These are phyloP conservation scores for Ormia ochracea DNA, from an alignment of 2,888 invertebrate species.

Conservation along the genomic window DNA sequence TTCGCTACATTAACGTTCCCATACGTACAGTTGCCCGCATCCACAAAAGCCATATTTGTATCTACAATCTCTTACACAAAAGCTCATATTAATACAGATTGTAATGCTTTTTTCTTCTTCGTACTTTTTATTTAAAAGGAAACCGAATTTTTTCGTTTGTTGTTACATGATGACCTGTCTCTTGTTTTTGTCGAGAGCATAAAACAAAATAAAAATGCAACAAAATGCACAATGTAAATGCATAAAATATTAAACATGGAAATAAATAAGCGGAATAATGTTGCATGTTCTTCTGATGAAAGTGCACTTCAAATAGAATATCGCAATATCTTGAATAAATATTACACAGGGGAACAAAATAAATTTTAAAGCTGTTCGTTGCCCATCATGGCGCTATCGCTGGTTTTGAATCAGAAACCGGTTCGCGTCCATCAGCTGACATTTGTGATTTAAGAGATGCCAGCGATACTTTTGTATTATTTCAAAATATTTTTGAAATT, in stretches of 20 bases:
- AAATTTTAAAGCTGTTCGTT: no score
- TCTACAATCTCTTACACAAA: slow-evolving; percentile 9
- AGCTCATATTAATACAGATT: slow-evolving; percentile 33
- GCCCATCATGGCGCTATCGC: no score
- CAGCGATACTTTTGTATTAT: no score
- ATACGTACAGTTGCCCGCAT: background rate
- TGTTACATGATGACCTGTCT: slow-evolving; percentile 34
- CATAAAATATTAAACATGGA: slow-evolving; percentile 30
- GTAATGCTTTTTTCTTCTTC: background rate
- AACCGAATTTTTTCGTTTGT: slow-evolving; percentile 33
- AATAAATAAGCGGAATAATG: background rate
- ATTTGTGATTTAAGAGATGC: no score
- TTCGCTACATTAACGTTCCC: background rate
- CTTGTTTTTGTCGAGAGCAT: background rate
- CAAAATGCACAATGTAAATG: slow-evolving; percentile 14
- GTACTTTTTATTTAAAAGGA: slow-evolving; percentile 43
- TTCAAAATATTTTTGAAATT: no score
- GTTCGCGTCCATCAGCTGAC: no score
- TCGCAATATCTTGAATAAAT: background rate
- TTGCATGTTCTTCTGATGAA: background rate
- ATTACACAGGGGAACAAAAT: no score
- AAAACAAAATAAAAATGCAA: slow-evolving; percentile 18
- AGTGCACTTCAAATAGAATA: background rate
- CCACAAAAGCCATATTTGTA: background rate
- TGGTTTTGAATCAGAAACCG: no score